Base-by-base conservation (phyloP, 2,113 vertebrate species). In the Hirundichthys speculiger region DNA sequence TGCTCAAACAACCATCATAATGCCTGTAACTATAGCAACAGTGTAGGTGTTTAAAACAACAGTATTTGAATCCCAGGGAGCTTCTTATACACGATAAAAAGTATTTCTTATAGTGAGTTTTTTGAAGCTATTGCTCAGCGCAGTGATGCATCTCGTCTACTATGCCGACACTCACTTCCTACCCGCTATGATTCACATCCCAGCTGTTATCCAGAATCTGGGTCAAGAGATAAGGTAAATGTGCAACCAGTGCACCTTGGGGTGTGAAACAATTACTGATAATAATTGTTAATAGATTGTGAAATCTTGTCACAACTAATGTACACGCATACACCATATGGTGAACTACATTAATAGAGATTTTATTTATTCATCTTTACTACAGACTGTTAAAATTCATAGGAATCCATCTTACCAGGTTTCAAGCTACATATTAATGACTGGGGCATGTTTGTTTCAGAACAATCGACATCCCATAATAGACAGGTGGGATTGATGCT, bases 131-230 rank as follows among this genome's bases (percentile, higher is more conserved):
- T 45, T 18, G 24, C 12, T n/a, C 0, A 66, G 38, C 16, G 41
- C 48, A n/a, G n/a, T 52, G 14, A 40, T 19, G 12, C 20, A 50
- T 43, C 11, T 39, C 18, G 20, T 25, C 45, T 18, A 18, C 22
- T 38, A 15, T 47, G 24, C 14, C 62, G 58, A 75, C 75, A 77
- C 58, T 85, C 54, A 71, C 68, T 40, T 46, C 64, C 42, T 61
- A 64, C 55, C 65, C 65, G 47, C 25, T 47, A 20, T 59, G 52
- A 67, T 67, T 66, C 3, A 13, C 52, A 20, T 64, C 11, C 1
- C 19, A 24, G 41, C 59, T 39, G 30, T 41, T 25, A 41, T 13
- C 14, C 0, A 1, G 11, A 65, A 85, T 82, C 50, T 77, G 58
- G 73, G 75, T 70, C 51, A 77, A 42, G 0, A 0, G 39, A 40